These are phyloP conservation scores for Macrosoma leucophasiata DNA, from an alignment of 2,888 invertebrate species.

Conservation along the genomic window DNA sequence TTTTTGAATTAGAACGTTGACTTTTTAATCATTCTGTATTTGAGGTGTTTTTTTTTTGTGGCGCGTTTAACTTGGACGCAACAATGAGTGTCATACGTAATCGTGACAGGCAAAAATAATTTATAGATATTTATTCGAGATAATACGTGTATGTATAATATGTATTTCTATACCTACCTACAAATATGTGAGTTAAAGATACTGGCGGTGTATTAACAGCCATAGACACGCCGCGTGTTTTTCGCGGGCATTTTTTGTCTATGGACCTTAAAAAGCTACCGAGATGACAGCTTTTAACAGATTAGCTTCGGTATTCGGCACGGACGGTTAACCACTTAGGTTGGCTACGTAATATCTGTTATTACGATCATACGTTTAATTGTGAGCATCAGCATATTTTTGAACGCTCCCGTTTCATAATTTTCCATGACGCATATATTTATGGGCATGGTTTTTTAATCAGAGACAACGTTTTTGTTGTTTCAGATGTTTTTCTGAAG, in stretches of 20 bases:
- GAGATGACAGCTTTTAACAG: constrained; percentile 34
- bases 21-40: constrained; percentile 49
- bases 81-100: too few relatives aligned
- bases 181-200: too few relatives aligned
- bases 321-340: constrained; percentile 39
- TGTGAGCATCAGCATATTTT: too few relatives aligned
- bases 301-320: constrained; percentile 34
- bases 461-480: too few relatives aligned
- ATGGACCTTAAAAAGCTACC: constrained; percentile 7
- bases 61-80: too few relatives aligned
- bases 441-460: too few relatives aligned
- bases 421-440: too few relatives aligned
- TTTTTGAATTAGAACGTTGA: constrained; percentile 71
- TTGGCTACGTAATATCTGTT: constrained; percentile 35
- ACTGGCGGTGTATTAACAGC: constrained; percentile 14
- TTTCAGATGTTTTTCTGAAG: too few relatives aligned
- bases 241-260: constrained; percentile 13
- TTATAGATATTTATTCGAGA: neutral
- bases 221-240: constrained; percentile 10
- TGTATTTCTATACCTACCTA: too few relatives aligned
- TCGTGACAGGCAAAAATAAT: neutral
- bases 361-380: constrained; percentile 26
- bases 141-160: too few relatives aligned
- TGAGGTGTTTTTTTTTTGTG: too few relatives aligned
- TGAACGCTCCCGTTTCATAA: too few relatives aligned